Evolutionary conservation across 2,888 invertebrate genomes (phyloP).

Genomic region (Carabus problematicus): DNA sequence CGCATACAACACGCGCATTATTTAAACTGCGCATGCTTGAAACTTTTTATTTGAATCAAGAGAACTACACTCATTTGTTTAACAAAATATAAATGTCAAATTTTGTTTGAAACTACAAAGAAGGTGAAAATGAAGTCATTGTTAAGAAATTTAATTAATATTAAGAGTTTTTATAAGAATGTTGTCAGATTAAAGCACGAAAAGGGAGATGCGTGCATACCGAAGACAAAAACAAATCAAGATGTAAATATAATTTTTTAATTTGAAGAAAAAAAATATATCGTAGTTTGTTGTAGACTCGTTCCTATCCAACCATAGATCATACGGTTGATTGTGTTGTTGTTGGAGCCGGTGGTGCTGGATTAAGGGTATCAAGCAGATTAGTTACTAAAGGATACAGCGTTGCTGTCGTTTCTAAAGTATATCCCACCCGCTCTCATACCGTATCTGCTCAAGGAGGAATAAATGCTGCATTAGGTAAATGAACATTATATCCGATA

Average conservation of each 20-base stretch:
- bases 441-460: constrained; percentile 84
- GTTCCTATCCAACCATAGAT: constrained; percentile 56
- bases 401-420: constrained; percentile 76
- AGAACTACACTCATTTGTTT: too few species aligned
- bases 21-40: too few species aligned
- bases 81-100: too few species aligned
- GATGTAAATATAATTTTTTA: constrained; percentile 4
- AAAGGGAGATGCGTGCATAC: not conserved
- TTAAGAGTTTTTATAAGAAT: not conserved
- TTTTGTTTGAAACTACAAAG: not conserved
- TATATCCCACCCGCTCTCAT: constrained; percentile 80
- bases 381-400: constrained; percentile 74
- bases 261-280: not conserved
- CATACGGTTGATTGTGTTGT: constrained; percentile 75
- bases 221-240: not conserved
- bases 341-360: constrained; percentile 80
- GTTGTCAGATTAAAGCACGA: constrained; percentile 15
- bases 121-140: constrained; percentile 12
- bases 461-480: constrained; percentile 78
- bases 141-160: constrained; percentile 20
- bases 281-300: constrained; percentile 8
- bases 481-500: not conserved
- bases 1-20: too few species aligned
- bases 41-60: too few species aligned
- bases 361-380: constrained; percentile 76